These are phyloP conservation scores for Anas platyrhynchos DNA, from an alignment of 2,113 vertebrate species.

Conservation along the genomic window DNA sequence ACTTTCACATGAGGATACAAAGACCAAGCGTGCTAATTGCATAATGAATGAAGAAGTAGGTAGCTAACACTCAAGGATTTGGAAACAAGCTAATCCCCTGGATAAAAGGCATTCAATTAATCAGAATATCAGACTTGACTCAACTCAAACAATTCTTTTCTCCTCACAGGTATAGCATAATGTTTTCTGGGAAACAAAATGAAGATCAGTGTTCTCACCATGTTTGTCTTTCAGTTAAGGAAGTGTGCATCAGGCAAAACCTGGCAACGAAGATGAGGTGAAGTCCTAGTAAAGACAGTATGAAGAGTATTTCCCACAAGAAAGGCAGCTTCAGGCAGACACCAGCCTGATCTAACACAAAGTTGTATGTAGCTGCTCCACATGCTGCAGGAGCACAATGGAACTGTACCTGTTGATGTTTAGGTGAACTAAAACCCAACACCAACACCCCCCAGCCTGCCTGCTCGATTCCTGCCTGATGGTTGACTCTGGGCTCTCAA, in stretches of 20 bases:
- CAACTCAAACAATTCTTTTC: background rate
- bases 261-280: background rate
- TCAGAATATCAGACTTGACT: background rate
- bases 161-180: background rate
- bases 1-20: slow-evolving; percentile 6
- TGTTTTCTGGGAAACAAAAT: background rate
- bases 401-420: background rate
- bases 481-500: background rate
- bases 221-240: background rate
- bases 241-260: background rate
- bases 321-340: background rate
- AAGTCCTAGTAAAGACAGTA: background rate
- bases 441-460: background rate
- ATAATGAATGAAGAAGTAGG: slow-evolving; percentile 1
- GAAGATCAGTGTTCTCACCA: background rate
- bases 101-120: background rate
- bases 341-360: background rate
- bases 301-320: background rate
- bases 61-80: slow-evolving; percentile 11
- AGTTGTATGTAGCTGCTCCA: background rate
- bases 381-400: background rate
- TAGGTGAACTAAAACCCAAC: background rate
- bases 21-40: background rate
- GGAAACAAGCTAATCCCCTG: background rate
- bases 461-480: background rate